Evolutionary conservation across 1,140 invertebrate genomes (phyloP).

Genomic region (Lamellibrachia luymesi): DNA sequence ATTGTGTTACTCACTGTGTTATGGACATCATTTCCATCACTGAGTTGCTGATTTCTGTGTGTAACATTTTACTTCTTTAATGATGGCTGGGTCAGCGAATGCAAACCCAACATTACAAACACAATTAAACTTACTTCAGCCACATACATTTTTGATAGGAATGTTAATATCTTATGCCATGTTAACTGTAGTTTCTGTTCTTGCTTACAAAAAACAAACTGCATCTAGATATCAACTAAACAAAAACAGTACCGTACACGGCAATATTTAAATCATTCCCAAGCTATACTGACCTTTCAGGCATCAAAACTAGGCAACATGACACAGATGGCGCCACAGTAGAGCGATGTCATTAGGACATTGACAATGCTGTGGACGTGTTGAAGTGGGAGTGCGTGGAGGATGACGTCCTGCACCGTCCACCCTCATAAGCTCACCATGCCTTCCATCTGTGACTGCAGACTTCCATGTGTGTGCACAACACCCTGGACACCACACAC

Average conservation of each 20-base stretch:
- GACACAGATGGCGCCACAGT: conserved; percentile 66
- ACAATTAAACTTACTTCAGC: no score
- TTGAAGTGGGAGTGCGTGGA: conserved; percentile 83
- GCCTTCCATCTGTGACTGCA: conserved; percentile 64
- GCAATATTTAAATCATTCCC: neutral
- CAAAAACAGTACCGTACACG: neutral
- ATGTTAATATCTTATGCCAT: no score
- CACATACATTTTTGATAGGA: no score
- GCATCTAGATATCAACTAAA: neutral
- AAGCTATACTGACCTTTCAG: neutral
- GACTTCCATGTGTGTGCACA: conserved; percentile 73
- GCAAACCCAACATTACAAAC: no score
- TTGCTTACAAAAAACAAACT: neutral
- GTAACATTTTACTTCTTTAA: no score
- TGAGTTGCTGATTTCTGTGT: no score
- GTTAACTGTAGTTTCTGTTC: neutral
- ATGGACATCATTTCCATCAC: no score
- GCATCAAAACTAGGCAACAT: conserved; percentile 60
- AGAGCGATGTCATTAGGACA: conserved; percentile 74
- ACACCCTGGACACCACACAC: conserved; percentile 63
- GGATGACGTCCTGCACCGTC: conserved; percentile 69
- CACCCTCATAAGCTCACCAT: conserved; percentile 74
- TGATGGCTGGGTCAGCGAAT: no score
- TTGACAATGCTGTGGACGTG: conserved; percentile 87
- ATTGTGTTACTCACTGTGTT: no score